Conservation (phyloP, 2,113 vertebrate species). For the Gavia stellata region DNA sequence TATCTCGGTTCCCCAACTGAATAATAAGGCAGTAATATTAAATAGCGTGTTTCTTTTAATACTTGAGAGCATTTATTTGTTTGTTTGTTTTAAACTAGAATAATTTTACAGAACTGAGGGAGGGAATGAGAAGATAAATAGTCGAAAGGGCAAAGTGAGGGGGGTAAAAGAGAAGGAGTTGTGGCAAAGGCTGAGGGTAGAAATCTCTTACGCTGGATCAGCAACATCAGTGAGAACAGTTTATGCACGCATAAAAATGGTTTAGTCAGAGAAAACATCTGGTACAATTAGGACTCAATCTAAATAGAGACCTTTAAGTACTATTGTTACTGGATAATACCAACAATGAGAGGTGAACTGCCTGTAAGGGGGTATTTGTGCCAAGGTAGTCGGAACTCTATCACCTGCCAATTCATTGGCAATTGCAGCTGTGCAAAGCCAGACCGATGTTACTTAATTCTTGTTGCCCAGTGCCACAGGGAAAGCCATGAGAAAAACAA, state of each 20-base stretch:
- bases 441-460: not conserved
- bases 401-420: not conserved
- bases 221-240: not conserved
- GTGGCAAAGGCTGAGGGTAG: not conserved
- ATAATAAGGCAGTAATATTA: constrained; percentile 18
- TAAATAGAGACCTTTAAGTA: not conserved
- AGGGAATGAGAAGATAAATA: not conserved
- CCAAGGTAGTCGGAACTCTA: not conserved
- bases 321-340: not conserved
- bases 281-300: not conserved
- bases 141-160: not conserved
- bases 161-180: not conserved
- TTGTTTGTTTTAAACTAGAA: not conserved
- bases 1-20: not conserved
- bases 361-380: not conserved
- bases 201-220: not conserved
- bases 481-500: not conserved
- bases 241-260: not conserved
- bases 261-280: not conserved
- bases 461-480: not conserved
- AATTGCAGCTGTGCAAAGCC: not conserved
- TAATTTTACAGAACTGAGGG: not conserved
- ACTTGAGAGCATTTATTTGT: not conserved
- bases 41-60: not conserved
- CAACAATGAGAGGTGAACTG: not conserved